Percentiles rank a stretch among this genome's conserved stretches.
Evolutionary conservation across 2,113 vertebrate species (phyloP).

Genomic region (Oriolus oriolus): DNA sequence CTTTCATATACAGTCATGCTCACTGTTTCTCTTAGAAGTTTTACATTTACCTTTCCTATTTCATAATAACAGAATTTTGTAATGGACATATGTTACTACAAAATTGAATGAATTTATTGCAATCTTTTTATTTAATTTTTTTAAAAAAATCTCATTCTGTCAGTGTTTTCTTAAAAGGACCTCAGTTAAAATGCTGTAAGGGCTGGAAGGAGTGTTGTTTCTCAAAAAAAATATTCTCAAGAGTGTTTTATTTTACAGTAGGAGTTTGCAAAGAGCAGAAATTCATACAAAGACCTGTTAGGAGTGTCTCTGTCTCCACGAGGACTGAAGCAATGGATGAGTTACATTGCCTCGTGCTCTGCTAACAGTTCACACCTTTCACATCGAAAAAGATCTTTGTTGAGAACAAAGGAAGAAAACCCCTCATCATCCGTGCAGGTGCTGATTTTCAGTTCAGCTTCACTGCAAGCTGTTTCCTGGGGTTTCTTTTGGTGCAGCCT

Average conservation of each 20-base stretch:
- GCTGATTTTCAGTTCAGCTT: conserved; percentile 42
- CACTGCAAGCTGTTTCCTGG: conserved; percentile 3
- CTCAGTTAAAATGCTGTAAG: background rate
- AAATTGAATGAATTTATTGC: background rate
- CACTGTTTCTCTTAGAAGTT: background rate
- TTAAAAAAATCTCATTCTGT: background rate
- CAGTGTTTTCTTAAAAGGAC: background rate
- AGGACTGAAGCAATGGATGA: background rate
- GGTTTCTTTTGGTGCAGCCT: background rate
- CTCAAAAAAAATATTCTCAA: background rate
- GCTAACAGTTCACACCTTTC: background rate
- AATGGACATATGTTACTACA: background rate
- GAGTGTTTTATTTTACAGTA: background rate
- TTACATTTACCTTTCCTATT: background rate
- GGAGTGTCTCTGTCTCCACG: background rate
- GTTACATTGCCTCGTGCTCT: background rate
- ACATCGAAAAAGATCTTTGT: background rate
- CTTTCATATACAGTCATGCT: background rate
- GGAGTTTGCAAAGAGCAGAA: background rate
- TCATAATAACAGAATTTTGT: background rate
- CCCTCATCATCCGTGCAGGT: background rate
- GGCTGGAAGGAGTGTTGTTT: background rate
- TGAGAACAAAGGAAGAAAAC: background rate
- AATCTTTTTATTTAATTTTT: background rate
- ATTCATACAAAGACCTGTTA: background rate